Evolutionary conservation across 2,888 invertebrate species (phyloP), one percentile per base, ranked within the genome.

Genomic region (Hemaris fuciformis): DNA sequence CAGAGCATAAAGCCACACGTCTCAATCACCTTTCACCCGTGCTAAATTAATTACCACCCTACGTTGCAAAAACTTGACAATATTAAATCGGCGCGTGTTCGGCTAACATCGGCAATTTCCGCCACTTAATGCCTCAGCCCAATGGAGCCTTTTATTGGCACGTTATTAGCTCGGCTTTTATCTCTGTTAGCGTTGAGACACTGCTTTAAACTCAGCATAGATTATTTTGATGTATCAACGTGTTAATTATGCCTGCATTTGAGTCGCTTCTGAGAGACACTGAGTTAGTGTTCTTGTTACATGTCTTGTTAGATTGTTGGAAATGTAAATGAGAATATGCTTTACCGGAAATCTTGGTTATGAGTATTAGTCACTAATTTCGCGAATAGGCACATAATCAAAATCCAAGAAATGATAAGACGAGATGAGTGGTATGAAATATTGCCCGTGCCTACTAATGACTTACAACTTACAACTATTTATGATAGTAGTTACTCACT

Each of bases 101-200:
- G 76, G 72, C 71, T 71, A 76, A 71, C 75, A 76, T 75, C 77
- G 71, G 68, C 63, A 64, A 68, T 79, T 79, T 74, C 72, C 77
- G 76, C 62, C 75, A 74, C 72, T 74, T 79, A 76, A 80, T 79
- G 75, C 80, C 68, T 77, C 78, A 72, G 79, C 82, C 80, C 83
- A 80, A 83, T 83, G 80, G 80, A 80, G 81, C 68, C 77, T 80
- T 53, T 81, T 81, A 81, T 81, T 81, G 77, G 79, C 66, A 65
- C 74, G 74, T 80, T 81, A 80, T 81, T 81, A 81, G 78, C 74
- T 70, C 69, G 73, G 74, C 81, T 80, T 80, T 81, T 81, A 81
- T 79, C 81, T 81, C 76, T 74, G 72, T 78, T 78, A 77, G 67
- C 71, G 84, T 84, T 84, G 82, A 83, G 80, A 69, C 75, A 66